Evolutionary conservation across 2,797 vertebrate genomes (phyloP), one percentile per base, ranked within the genome.

Genomic region (Sciurus vulgaris): DNA sequence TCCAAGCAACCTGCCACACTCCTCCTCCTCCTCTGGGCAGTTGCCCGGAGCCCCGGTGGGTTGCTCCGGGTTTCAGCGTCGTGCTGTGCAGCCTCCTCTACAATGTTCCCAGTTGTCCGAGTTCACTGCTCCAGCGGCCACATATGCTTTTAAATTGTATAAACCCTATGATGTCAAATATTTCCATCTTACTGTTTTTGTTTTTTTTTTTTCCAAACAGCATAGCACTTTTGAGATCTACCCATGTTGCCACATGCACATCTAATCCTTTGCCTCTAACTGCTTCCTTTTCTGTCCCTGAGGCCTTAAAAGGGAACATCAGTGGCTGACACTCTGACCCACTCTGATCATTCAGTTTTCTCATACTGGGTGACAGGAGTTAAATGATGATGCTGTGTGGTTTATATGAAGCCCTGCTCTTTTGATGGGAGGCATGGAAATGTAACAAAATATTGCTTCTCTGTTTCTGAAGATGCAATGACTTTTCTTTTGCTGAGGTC

Each of bases 371-470:
- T 79, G 85, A 70, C 67, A 47, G 89, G 74, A 87, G 15, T 73
- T 41, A 79, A 9, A 11, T 7, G 9, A 28, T 90, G 89, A 86
- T 90, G 18, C 5, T 67, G 92, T 61, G 20, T 35, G 44, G 22
- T 92, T 94, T 90, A 56, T 61, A 7, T 33, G 74, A 72, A 77
- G 12, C 18, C 18, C 20, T 86, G 65, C 78, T 91, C 69, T 91
- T 91, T 35, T 91, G 86, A 86, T 5, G 47, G 24, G 26, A 84
- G 35, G 26, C 59, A 61, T 13, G 7, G 30, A 35, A 38, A n/a
- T 91, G 67, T 81, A 47, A 38, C 38, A 74, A 65, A 88, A 84
- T 54, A 8, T 30, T 90, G 9, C 49, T 30, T 78, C 24, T 89
- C 79, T 35, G 15, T 86, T 92, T 18, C 61, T 86, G 30, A 73